Base-by-base conservation (phyloP, 2,888 invertebrate genomes). In the Ichneumoninae sp. region DNA sequence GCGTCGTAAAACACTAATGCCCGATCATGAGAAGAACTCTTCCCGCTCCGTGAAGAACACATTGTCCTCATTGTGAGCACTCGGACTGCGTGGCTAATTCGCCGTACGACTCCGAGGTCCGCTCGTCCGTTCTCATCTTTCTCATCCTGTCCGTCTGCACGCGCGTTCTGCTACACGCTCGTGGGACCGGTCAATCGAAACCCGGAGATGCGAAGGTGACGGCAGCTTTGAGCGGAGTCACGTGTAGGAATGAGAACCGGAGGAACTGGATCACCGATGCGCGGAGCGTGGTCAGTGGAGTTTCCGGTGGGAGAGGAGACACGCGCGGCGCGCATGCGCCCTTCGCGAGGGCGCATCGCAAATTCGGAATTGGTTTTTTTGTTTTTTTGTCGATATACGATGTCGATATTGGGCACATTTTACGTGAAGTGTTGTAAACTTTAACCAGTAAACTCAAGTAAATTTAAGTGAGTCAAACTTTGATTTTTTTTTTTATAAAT, bases 1-100 rank as follows among this genome's bases (percentile, higher is more conserved):
- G 83, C 86, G 89, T 92, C 89, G 91, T 93, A 92, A 93, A 93
- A 92, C 91, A 92, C 93, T 93, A 93, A 93, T 93, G 89, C 86
- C 89, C 90, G 90, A 93, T 93, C 90, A 92, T 91, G 91, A 91
- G 91, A 88, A 90, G 88, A 88, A 86, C 85, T 85, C 83, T 87
- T 84, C 86, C 82, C 86, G 78, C 77, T 83, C 80, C 69, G 72
- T 84, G 82, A 81, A 87, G 86, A 79, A 83, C 77, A 88, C 81
- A 89, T 87, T 89, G 88, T 88, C 78, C 81, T 83, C 86, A 89
- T 90, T 90, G 88, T 89, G 84, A 81, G 62, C 74, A 81, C 87
- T 87, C 85, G 85, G 86, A 87, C 86, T 77, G 87, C 90, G 90
- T 86, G 85, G 86, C 89, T 88, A 90, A 90, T 90, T 87, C 87